A percentile compares a stretch with the other conserved stretches of the same genome.
Evolutionary conservation across 2,113 vertebrate species (phyloP).

Genomic region (Silurus asotus): DNA sequence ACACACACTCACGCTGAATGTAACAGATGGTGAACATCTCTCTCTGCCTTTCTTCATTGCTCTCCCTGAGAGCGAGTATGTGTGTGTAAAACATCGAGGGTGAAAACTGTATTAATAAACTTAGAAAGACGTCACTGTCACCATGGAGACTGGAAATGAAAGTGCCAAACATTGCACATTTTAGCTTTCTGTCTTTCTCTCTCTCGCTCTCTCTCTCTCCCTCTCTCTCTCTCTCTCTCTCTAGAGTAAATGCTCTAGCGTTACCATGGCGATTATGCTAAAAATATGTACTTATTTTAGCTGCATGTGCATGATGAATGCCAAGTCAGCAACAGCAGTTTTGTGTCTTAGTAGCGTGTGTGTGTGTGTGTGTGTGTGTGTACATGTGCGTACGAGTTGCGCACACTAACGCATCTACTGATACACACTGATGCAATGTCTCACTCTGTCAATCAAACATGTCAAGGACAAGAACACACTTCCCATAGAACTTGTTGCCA

Average conservation of each 20-base stretch:
- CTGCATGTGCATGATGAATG: slow-evolving; percentile 17
- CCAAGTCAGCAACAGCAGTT: slow-evolving; percentile 11
- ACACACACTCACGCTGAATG: slow-evolving; percentile 14
- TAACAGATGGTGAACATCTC: slow-evolving; percentile 40
- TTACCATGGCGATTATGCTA: slow-evolving; percentile 31
- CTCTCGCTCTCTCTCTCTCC: not conserved
- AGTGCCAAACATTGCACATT: slow-evolving; percentile 48
- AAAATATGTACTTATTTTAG: slow-evolving; percentile 26
- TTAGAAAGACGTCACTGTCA: slow-evolving; percentile 50
- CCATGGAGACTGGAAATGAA: slow-evolving; percentile 55
- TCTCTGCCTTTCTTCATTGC: slow-evolving; percentile 14
- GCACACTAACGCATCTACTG: not conserved
- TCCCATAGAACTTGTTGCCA: slow-evolving; percentile 49
- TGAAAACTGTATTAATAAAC: slow-evolving; percentile 50
- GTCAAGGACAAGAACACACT: slow-evolving; percentile 27
- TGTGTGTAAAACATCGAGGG: slow-evolving; percentile 11
- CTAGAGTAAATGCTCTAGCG: slow-evolving; percentile 28
- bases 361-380: not conserved
- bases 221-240: not conserved
- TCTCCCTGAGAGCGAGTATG: not conserved
- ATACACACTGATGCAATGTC: not conserved
- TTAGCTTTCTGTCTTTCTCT: slow-evolving; percentile 29
- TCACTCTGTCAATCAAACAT: slow-evolving; percentile 45
- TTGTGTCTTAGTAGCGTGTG: not conserved
- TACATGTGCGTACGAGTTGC: not conserved